phyloP scores from a whole-genome alignment of 2,888 invertebrate species.

The Tyria jacobaeae region DNA sequence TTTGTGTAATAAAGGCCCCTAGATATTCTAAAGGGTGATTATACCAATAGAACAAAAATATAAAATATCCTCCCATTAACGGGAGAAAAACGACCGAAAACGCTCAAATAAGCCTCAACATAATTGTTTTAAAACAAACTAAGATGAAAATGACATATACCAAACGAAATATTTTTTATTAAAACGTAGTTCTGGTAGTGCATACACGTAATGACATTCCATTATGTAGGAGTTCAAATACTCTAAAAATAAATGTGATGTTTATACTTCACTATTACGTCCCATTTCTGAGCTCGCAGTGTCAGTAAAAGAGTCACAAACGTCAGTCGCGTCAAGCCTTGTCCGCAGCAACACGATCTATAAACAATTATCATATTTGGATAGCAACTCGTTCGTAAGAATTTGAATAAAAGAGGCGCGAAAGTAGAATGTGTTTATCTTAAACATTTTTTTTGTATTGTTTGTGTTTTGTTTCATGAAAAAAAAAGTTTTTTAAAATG shows the following conservation, averaged over 20 bases:
- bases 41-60: conserved; percentile 49
- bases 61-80: conserved; percentile 72
- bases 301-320: conserved; percentile 64
- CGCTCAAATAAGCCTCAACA: conserved; percentile 9
- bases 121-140: conserved; percentile 17
- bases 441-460: conserved; percentile 52
- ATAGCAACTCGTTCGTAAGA: conserved; percentile 52
- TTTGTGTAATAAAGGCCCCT: conserved; percentile 57
- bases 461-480: conserved; percentile 51
- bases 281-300: conserved; percentile 64
- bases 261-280: conserved; percentile 63
- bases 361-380: conserved; percentile 59
- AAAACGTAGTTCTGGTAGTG: conserved; percentile 38
- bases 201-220: conserved; percentile 61
- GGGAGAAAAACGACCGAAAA: conserved; percentile 60
- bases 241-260: conserved; percentile 76
- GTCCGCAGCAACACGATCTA: conserved; percentile 56
- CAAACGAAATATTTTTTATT: conserved; percentile 34
- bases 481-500: conserved; percentile 37
- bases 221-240: conserved; percentile 53
- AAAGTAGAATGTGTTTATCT: conserved; percentile 64
- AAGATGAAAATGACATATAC: conserved; percentile 25
- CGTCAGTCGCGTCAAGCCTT: conserved; percentile 61
- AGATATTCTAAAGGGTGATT: conserved; percentile 61
- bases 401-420: conserved; percentile 60